Percentiles rank a stretch among this genome's conserved stretches.
Evolutionary conservation across 2,888 invertebrate species (phyloP).

Genomic region (Nudaria mundana): DNA sequence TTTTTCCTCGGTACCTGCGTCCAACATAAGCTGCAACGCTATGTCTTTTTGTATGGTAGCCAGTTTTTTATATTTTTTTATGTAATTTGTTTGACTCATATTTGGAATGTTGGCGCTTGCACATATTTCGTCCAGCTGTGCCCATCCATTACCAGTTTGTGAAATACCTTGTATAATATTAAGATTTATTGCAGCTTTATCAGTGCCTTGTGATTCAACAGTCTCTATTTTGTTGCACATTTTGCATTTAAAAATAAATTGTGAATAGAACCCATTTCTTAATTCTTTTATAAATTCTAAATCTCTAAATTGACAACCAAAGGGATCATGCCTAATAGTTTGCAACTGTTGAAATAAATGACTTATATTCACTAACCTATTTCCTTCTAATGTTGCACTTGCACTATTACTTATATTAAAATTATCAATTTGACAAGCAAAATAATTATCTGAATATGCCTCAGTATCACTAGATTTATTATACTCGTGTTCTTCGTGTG

Average conservation of each 20-base stretch:
- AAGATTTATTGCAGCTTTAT: neutral
- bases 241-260: neutral
- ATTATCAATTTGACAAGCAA: too few relatives aligned
- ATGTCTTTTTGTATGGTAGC: neutral
- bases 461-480: too few relatives aligned
- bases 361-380: neutral
- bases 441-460: too few relatives aligned
- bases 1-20: neutral
- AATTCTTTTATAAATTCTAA: neutral
- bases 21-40: neutral
- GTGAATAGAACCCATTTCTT: neutral
- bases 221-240: neutral
- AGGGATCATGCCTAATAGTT: neutral
- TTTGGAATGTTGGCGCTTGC: neutral
- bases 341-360: neutral
- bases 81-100: neutral
- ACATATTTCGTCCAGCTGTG: neutral
- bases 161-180: neutral
- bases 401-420: too few relatives aligned
- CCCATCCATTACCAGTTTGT: constrained; percentile 7
- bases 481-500: too few relatives aligned
- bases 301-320: neutral
- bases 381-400: neutral
- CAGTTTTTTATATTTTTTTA: neutral
- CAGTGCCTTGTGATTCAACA: neutral